A percentile compares a stretch with the other conserved stretches of the same genome.
Conservation (phyloP, 2,797 vertebrate species). For the Pseudochromis fuscus region DNA sequence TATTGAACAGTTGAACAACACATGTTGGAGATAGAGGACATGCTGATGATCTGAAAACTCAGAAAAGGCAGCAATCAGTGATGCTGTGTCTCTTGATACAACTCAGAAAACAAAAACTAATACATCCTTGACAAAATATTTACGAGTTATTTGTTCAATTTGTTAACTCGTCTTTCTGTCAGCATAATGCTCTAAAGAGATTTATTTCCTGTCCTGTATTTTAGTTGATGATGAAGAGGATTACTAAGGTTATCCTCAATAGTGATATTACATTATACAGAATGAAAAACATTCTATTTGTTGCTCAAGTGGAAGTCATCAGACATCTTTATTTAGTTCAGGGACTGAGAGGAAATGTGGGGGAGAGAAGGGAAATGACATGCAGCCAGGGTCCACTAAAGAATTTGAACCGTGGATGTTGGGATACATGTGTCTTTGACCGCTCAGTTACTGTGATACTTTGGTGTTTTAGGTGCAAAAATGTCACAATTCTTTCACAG, state of each 20-base stretch:
- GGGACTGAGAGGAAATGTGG: not conserved
- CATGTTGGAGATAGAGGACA: not conserved
- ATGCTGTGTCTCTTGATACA: not conserved
- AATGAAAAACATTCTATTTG: not conserved
- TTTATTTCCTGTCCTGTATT: not conserved
- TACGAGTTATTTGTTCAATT: not conserved
- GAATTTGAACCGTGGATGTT: not conserved
- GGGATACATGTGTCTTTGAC: not conserved
- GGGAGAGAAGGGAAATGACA: not conserved
- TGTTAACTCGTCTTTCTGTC: not conserved
- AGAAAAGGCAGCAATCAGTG: not conserved
- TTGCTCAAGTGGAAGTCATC: not conserved
- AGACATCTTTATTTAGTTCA: not conserved
- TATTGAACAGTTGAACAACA: not conserved
- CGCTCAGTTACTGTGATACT: not conserved
- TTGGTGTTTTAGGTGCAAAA: not conserved
- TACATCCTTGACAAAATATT: not conserved
- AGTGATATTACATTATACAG: not conserved
- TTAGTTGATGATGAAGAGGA: not conserved
- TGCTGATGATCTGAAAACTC: not conserved
- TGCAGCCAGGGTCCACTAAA: not conserved
- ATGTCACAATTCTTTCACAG: not conserved
- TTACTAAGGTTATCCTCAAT: not conserved
- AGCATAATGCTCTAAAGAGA: not conserved
- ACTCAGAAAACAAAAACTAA: not conserved